These are phyloP conservation scores for Dynastes maya DNA, from an alignment of 2,888 invertebrate genomes.

Conservation along the genomic window DNA sequence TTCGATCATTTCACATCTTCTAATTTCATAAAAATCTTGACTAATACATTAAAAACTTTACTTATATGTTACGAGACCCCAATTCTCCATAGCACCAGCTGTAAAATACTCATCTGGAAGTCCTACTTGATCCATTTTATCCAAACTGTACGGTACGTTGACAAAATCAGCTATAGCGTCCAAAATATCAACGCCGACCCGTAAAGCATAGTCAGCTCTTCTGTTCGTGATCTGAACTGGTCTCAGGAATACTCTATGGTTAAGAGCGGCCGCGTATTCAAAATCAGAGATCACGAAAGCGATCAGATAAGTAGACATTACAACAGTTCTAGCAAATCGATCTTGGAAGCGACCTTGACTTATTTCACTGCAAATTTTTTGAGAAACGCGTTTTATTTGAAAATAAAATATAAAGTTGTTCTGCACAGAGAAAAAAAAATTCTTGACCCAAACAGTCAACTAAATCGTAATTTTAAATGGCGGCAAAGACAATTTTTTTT, in stretches of 20 bases:
- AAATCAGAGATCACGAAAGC: conserved; percentile 87
- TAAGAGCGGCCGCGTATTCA: conserved; percentile 56
- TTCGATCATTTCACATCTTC: no score
- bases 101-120: conserved; percentile 82
- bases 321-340: conserved; percentile 63
- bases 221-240: conserved; percentile 59
- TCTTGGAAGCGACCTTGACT: conserved; percentile 21
- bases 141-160: conserved; percentile 69
- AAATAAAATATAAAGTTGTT: not conserved
- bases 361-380: not conserved
- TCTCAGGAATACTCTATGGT: conserved; percentile 16
- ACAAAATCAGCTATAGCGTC: conserved; percentile 74
- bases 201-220: conserved; percentile 68
- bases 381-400: not conserved
- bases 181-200: conserved; percentile 70
- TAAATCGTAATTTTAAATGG: no score
- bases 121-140: conserved; percentile 85
- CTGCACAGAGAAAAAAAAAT: no score
- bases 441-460: no score
- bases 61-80: conserved; percentile 90
- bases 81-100: conserved; percentile 94
- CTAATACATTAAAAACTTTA: conserved; percentile 58
- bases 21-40: no score
- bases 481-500: no score
- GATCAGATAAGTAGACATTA: conserved; percentile 87